Percentiles rank a stretch among this genome's conserved stretches.
Evolutionary conservation across 1,140 invertebrate species (phyloP).

Genomic region (Saccostrea echinata): DNA sequence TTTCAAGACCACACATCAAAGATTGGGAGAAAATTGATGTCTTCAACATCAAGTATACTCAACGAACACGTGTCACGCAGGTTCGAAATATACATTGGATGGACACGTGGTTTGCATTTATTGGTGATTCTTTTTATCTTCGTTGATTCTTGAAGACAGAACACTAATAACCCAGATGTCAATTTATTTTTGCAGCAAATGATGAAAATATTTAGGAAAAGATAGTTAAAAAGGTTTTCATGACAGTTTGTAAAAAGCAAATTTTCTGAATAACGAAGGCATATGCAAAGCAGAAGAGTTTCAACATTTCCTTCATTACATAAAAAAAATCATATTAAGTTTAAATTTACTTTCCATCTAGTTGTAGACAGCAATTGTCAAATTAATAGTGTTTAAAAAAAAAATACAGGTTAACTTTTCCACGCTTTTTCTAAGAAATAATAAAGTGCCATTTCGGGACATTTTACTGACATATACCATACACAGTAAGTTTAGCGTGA

Average conservation of each 20-base stretch:
- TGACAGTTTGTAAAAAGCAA: not conserved
- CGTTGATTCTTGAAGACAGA: not conserved
- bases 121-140: not conserved
- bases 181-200: constrained; percentile 30
- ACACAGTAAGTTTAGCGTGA: not conserved
- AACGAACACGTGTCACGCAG: constrained; percentile 10
- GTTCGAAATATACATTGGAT: constrained; percentile 10
- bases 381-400: not conserved
- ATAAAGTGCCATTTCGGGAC: not conserved
- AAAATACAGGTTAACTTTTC: not conserved
- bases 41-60: constrained; percentile 29
- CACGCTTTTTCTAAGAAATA: not conserved
- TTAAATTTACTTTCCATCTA: not conserved
- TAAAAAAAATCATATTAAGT: not conserved
- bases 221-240: not conserved
- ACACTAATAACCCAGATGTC: constrained; percentile 24
- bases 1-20: constrained; percentile 38
- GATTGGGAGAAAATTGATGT: constrained; percentile 27
- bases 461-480: not conserved
- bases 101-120: not conserved
- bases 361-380: not conserved
- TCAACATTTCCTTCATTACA: not conserved
- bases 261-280: not conserved
- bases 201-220: constrained; percentile 20
- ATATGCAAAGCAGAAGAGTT: not conserved